Evolutionary conservation across 2,797 vertebrate species (phyloP), one percentile per base, ranked within the genome.

Genomic region (Pteropus rufus): DNA sequence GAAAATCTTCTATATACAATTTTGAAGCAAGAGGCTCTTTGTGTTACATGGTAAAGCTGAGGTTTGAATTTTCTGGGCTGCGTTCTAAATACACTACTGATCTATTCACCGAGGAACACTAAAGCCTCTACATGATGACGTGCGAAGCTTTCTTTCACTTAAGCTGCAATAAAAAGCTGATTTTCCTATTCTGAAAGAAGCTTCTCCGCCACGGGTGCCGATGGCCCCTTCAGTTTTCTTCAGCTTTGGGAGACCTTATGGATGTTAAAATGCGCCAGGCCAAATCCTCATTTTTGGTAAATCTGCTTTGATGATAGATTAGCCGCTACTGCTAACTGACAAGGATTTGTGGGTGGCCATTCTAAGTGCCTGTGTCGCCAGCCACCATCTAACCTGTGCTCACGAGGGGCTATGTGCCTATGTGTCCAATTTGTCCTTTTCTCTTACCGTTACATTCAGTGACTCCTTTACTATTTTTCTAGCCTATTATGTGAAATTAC

Each of bases 11-110:
- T 46, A 52, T 83, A 39, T 95, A 29, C 7, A 0, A 0, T 85
- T 93, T 97, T 79, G 29, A 84, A 88, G 54, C 52, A 65, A 91
- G 84, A 92, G 95, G 77, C 91, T 97, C 49, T 96, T 31, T 92
- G 7, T 75, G 52, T 93, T 95, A 82, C 81, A 77, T 44, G 62
- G 73, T 85, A 65, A 73, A 88, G 58, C 36, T 69, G 79, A 97
- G 80, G 87, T 80, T 73, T 75, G 52, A 5, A 72, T 94, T 89
- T 93, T 93, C 73, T 89, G 72, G 91, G 73, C 88, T 95, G 95
- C 81, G 64, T 89, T 81, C 44, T 96, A 92, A 93, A 93, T 69
- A 92, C 2, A 10, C 41, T 91, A 26, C 70, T 86, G 54, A 12
- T 8, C 0, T n/a, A 49, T 56, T 69, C 1, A 83, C 49, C 18